Evolutionary conservation across 2,797 vertebrate genomes (phyloP).

Genomic region (Diceros bicornis): DNA sequence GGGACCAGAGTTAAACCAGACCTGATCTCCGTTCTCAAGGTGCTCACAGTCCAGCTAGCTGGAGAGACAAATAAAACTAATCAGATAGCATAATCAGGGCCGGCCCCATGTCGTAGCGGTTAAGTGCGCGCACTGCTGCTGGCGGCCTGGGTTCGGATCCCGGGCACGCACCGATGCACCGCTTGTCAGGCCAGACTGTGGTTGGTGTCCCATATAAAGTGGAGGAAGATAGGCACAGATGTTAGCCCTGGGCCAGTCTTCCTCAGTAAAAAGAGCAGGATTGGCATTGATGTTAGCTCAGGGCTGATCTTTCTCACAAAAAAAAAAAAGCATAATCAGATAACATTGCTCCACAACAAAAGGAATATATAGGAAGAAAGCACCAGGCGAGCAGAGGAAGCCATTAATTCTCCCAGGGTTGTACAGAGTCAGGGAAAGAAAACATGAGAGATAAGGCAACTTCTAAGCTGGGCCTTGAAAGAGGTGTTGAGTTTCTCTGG

Average conservation of each 20-base stretch:
- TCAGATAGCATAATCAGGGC: not conserved
- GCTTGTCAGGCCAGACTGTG: too few relatives aligned
- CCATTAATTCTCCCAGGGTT: not conserved
- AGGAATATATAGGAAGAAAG: not conserved
- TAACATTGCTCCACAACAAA: not conserved
- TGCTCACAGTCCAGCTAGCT: not conserved
- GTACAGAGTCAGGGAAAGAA: not conserved
- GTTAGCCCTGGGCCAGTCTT: too few relatives aligned
- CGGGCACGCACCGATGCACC: too few relatives aligned
- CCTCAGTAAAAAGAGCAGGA: too few relatives aligned
- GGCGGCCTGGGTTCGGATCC: too few relatives aligned
- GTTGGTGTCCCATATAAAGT: too few relatives aligned
- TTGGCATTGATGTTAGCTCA: too few relatives aligned
- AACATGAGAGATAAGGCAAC: not conserved
- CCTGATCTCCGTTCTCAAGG: not conserved
- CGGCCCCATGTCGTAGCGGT: too few relatives aligned
- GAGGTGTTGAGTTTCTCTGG: not conserved
- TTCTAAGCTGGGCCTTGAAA: not conserved
- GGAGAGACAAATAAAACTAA: conserved; percentile 16
- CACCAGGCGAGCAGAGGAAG: not conserved
- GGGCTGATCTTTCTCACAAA: too few relatives aligned
- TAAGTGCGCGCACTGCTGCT: too few relatives aligned
- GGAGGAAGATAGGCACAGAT: too few relatives aligned
- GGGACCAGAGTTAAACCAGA: not conserved
- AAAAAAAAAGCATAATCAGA: not conserved